These are phyloP conservation scores for Datnioides undecimradiatus DNA, from an alignment of 2,113 vertebrate species.

Conservation along the genomic window DNA sequence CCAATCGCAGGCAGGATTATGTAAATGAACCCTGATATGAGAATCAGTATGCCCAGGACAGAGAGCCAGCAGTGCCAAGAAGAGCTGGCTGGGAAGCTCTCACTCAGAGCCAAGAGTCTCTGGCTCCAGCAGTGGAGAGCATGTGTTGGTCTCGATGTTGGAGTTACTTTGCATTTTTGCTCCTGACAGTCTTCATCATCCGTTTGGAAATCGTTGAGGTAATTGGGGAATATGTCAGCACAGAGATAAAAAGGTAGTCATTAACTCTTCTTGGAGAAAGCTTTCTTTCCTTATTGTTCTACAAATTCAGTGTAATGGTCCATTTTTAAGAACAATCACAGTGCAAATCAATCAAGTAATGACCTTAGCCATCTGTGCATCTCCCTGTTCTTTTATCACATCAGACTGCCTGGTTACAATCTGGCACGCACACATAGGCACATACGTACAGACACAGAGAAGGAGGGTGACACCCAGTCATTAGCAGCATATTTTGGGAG, in stretches of 20 bases:
- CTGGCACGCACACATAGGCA: slow-evolving; percentile 41
- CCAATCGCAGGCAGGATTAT: slow-evolving; percentile 77
- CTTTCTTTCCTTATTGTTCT: slow-evolving; percentile 65
- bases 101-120: slow-evolving; percentile 74
- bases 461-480: slow-evolving; percentile 53
- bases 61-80: slow-evolving; percentile 71
- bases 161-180: slow-evolving; percentile 77
- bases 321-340: slow-evolving; percentile 75
- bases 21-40: slow-evolving; percentile 78
- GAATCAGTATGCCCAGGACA: slow-evolving; percentile 76
- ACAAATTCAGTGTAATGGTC: slow-evolving; percentile 69
- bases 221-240: slow-evolving; percentile 77
- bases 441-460: slow-evolving; percentile 25
- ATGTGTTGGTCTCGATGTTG: slow-evolving; percentile 78
- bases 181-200: slow-evolving; percentile 77
- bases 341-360: slow-evolving; percentile 75
- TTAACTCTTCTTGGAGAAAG: slow-evolving; percentile 75
- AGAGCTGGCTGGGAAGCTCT: slow-evolving; percentile 72
- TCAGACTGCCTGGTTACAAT: slow-evolving; percentile 63
- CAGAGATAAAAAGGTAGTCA: slow-evolving; percentile 76
- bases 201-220: slow-evolving; percentile 69
- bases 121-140: slow-evolving; percentile 77
- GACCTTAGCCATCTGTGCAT: slow-evolving; percentile 77
- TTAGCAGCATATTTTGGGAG: slow-evolving; percentile 63
- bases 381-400: slow-evolving; percentile 66